Conservation (phyloP, 1,140 invertebrate genomes). For the Anthonomus grandis region DNA sequence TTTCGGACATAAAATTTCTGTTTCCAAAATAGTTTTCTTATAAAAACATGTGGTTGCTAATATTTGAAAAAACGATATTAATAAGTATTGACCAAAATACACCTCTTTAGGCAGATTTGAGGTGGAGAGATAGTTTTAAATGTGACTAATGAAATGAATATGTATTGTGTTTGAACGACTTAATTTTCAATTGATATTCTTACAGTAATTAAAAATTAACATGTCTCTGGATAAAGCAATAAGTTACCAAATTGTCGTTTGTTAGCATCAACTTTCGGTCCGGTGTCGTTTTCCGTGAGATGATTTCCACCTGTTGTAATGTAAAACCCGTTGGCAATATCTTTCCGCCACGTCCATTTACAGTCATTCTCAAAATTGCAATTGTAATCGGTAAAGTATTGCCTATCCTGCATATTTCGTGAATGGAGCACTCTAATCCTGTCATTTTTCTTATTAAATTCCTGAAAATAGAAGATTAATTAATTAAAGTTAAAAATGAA, state of each 20-base stretch:
- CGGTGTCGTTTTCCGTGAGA: slow-evolving; percentile 29
- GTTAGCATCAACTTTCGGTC: slow-evolving; percentile 39
- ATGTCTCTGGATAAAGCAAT: too few species aligned
- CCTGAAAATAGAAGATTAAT: slow-evolving; percentile 1
- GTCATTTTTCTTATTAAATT: slow-evolving; percentile 30
- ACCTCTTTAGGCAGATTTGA: too few species aligned
- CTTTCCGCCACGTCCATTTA: slow-evolving; percentile 44
- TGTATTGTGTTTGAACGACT: too few species aligned
- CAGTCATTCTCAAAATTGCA: slow-evolving; percentile 46
- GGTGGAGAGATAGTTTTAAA: too few species aligned
- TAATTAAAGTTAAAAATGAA: too few species aligned
- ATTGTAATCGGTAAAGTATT: slow-evolving; percentile 28
- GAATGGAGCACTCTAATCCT: slow-evolving; percentile 31
- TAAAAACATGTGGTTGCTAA: too few species aligned
- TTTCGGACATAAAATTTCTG: too few species aligned
- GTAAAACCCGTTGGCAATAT: slow-evolving; percentile 43
- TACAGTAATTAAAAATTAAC: background rate
- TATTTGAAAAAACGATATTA: background rate
- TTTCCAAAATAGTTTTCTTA: too few species aligned
- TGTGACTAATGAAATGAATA: too few species aligned
- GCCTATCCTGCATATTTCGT: slow-evolving; percentile 25
- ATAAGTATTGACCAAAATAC: background rate
- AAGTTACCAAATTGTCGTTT: slow-evolving; percentile 34
- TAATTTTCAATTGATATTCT: too few species aligned
- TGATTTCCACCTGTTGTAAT: slow-evolving; percentile 33